Evolutionary conservation across 2,888 invertebrate species (phyloP).

Genomic region (Tricholauxania praeusta): DNA sequence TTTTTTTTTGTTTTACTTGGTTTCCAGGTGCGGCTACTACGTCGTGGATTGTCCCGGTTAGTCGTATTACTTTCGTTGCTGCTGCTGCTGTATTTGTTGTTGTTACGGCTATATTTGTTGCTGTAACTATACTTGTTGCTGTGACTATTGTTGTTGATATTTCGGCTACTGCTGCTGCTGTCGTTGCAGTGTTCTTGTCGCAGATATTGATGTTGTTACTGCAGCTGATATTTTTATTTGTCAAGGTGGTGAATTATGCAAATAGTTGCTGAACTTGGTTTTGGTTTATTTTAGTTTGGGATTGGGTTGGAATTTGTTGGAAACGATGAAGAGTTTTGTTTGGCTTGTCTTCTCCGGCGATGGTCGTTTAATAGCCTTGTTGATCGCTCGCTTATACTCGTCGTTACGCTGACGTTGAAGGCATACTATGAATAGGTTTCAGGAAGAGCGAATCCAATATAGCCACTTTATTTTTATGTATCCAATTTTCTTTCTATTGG

Average conservation of each 20-base stretch:
- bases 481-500: too few relatives aligned
- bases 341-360: conserved; percentile 5
- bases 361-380: too few relatives aligned
- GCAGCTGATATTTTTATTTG: background rate
- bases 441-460: conserved; percentile 26
- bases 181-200: background rate
- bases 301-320: background rate
- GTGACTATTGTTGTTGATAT: conserved; percentile 24
- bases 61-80: background rate
- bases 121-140: conserved; percentile 30
- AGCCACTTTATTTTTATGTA: conserved; percentile 30
- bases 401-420: conserved; percentile 14
- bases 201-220: background rate
- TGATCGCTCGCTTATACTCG: background rate
- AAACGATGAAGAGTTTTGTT: conserved; percentile 15
- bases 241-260: background rate
- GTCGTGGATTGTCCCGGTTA: conserved; percentile 49
- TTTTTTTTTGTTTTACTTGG: conserved; percentile 51
- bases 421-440: conserved; percentile 27
- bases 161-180: background rate
- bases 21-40: conserved; percentile 35
- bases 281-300: background rate
- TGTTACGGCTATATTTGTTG: conserved; percentile 49
- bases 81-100: too few relatives aligned
- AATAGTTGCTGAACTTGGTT: background rate